phyloP scores from a whole-genome alignment of 2,797 vertebrate species.

The Nannoperca australis region DNA sequence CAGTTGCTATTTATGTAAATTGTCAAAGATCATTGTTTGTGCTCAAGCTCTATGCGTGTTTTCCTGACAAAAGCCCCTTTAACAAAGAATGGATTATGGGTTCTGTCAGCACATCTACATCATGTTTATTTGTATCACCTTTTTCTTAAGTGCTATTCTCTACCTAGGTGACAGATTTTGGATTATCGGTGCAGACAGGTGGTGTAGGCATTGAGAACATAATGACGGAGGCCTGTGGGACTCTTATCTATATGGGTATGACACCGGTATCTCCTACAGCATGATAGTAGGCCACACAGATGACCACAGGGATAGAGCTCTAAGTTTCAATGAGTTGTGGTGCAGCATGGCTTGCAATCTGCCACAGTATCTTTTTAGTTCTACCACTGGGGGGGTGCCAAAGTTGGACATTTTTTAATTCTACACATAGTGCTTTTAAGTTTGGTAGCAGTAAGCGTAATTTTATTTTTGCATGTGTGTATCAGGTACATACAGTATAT shows the following conservation, averaged over 20 bases:
- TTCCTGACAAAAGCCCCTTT: slow-evolving; percentile 32
- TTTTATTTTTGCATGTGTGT: slow-evolving; percentile 4
- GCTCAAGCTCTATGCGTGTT: slow-evolving; percentile 17
- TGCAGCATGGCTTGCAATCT: neutral
- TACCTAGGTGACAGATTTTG: slow-evolving; percentile 91
- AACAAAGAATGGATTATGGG: slow-evolving; percentile 29
- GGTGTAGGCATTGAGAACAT: slow-evolving; percentile 88
- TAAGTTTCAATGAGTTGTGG: slow-evolving; percentile 5
- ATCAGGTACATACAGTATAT: neutral
- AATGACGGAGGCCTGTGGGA: slow-evolving; percentile 89
- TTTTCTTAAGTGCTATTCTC: slow-evolving; percentile 48
- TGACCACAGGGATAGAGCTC: slow-evolving; percentile 18
- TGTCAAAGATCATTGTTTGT: slow-evolving; percentile 43
- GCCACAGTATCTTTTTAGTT: slow-evolving; percentile 12
- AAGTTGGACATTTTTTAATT: neutral
- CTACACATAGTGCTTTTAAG: neutral
- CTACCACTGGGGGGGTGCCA: neutral
- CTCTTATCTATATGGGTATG: slow-evolving; percentile 93
- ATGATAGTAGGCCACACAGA: slow-evolving; percentile 28
- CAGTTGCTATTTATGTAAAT: slow-evolving; percentile 12
- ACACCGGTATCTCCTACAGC: slow-evolving; percentile 36
- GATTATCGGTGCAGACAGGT: slow-evolving; percentile 88
- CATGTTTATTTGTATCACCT: slow-evolving; percentile 44
- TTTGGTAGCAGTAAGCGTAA: neutral
- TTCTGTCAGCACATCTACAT: slow-evolving; percentile 33